These are phyloP conservation scores for Pseudochirops corinnae DNA, from an alignment of 2,797 vertebrate species.

Conservation along the genomic window DNA sequence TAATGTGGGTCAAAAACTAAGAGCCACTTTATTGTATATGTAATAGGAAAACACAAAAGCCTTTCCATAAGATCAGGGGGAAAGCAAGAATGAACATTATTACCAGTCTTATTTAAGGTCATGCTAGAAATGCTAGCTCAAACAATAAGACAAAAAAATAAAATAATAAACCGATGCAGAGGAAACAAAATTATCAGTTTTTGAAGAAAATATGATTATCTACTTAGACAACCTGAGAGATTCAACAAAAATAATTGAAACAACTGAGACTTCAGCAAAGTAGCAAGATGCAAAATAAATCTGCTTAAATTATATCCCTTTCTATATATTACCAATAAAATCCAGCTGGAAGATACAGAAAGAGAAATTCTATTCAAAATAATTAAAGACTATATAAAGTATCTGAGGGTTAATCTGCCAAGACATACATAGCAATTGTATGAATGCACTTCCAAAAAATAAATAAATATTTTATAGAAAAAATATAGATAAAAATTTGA, in stretches of 20 bases:
- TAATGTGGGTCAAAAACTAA: neutral
- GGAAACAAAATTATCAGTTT: neutral
- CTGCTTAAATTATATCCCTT: neutral
- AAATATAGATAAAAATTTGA: neutral
- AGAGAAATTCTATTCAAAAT: neutral
- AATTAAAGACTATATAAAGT: neutral
- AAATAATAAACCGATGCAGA: neutral
- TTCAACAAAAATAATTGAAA: neutral
- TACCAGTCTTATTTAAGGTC: neutral
- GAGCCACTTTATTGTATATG: neutral
- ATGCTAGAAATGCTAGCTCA: neutral
- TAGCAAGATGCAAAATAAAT: neutral
- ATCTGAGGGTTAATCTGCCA: neutral
- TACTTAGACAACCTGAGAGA: neutral
- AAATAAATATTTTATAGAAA: too few relatives aligned
- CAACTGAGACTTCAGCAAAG: neutral
- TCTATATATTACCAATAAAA: neutral
- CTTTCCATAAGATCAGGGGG: neutral
- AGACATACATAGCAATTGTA: neutral
- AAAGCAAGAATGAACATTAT: neutral
- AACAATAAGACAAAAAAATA: neutral
- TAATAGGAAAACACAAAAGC: neutral
- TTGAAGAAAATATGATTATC: neutral
- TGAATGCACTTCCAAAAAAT: neutral
- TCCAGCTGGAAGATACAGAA: neutral